Evolutionary conservation across 2,888 invertebrate species (phyloP).

Genomic region (Crocallis elinguaria): DNA sequence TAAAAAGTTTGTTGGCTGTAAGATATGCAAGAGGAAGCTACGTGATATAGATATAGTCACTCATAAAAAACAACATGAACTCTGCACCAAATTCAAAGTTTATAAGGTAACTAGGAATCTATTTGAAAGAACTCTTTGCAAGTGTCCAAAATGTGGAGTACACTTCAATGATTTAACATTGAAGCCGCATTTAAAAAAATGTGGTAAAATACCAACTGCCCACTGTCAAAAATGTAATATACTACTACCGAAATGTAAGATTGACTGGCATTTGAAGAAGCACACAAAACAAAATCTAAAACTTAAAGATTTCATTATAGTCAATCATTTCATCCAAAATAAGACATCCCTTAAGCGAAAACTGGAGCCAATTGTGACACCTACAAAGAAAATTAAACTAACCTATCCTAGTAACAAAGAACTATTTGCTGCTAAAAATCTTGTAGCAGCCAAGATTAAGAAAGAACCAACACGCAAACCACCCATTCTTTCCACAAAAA

Average conservation of each 20-base stretch:
- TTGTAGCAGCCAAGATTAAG: not conserved
- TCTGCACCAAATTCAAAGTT: slow-evolving; percentile 45
- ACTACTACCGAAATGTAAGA: slow-evolving; percentile 3
- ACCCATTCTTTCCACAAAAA: no score
- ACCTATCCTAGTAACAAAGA: not conserved
- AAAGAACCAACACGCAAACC: not conserved
- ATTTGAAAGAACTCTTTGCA: slow-evolving; percentile 42
- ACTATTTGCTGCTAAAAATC: slow-evolving; percentile 4
- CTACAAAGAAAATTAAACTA: slow-evolving; percentile 8
- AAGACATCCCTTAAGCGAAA: slow-evolving; percentile 4
- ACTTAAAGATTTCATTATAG: slow-evolving; percentile 27
- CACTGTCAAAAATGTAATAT: slow-evolving; percentile 46
- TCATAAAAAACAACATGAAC: slow-evolving; percentile 53
- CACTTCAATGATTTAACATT: slow-evolving; percentile 51
- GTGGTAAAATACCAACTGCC: slow-evolving; percentile 11
- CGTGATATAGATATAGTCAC: slow-evolving; percentile 33
- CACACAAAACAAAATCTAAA: slow-evolving; percentile 24
- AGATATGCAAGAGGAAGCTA: slow-evolving; percentile 47
- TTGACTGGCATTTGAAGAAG: slow-evolving; percentile 6
- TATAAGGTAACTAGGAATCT: slow-evolving; percentile 40
- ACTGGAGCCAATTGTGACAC: not conserved
- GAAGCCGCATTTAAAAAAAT: slow-evolving; percentile 40
- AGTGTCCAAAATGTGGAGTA: slow-evolving; percentile 49
- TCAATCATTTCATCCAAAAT: slow-evolving; percentile 9
- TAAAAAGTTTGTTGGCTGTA: slow-evolving; percentile 29